phyloP scores from a whole-genome alignment of 2,797 vertebrate genomes.

The Aplochiton taeniatus region DNA sequence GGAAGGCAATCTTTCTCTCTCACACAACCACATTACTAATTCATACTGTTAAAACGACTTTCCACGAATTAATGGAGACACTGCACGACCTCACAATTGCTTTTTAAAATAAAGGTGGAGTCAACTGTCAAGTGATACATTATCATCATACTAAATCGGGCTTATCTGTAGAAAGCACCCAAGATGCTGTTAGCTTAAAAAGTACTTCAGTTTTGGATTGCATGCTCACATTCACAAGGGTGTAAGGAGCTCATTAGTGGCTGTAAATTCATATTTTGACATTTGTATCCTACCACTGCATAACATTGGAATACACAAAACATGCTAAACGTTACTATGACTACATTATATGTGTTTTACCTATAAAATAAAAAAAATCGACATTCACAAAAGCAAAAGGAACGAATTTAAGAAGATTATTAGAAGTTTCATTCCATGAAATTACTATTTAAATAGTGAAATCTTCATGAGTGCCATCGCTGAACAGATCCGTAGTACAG shows the following conservation, averaged over 20 bases:
- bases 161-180: slow-evolving; percentile 67
- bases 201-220: slow-evolving; percentile 39
- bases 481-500: too few species aligned
- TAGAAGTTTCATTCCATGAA: too few species aligned
- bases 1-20: slow-evolving; percentile 76
- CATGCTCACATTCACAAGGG: slow-evolving; percentile 35
- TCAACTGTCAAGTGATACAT: slow-evolving; percentile 71
- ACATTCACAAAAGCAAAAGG: too few species aligned
- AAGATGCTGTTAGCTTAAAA: slow-evolving; percentile 60
- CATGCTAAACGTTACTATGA: slow-evolving; percentile 17
- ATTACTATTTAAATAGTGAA: too few species aligned
- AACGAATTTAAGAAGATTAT: too few species aligned
- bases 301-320: slow-evolving; percentile 42
- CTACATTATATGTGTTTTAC: too few species aligned
- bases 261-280: slow-evolving; percentile 51
- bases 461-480: too few species aligned
- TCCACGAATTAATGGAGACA: slow-evolving; percentile 83
- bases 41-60: slow-evolving; percentile 87
- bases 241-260: slow-evolving; percentile 53
- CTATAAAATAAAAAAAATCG: too few species aligned
- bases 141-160: slow-evolving; percentile 68
- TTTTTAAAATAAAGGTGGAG: slow-evolving; percentile 73
- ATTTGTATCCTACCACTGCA: slow-evolving; percentile 64
- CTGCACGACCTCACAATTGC: slow-evolving; percentile 64
- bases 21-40: slow-evolving; percentile 82